These are phyloP conservation scores for Anguilla anguilla DNA, from an alignment of 2,797 vertebrate species.

Conservation along the genomic window DNA sequence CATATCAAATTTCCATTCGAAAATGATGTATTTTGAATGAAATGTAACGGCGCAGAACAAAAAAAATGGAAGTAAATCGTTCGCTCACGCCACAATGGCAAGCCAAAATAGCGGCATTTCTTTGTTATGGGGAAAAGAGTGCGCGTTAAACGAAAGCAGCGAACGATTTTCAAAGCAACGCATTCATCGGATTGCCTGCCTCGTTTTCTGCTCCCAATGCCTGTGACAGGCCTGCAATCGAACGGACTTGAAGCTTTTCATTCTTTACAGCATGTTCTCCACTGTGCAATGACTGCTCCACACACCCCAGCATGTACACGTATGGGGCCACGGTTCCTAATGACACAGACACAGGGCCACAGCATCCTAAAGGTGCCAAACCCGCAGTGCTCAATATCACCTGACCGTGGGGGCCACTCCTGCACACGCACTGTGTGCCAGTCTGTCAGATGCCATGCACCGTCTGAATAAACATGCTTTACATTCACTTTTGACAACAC, in stretches of 20 bases:
- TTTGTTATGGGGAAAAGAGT: background rate
- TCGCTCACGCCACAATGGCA: too few species aligned
- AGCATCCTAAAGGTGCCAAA: too few species aligned
- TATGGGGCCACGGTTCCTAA: background rate
- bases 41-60: background rate
- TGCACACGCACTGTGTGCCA: background rate
- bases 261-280: background rate
- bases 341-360: background rate
- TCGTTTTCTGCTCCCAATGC: background rate
- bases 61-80: background rate
- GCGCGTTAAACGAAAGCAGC: background rate
- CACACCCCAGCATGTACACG: too few species aligned
- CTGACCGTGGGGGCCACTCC: too few species aligned
- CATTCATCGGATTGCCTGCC: background rate
- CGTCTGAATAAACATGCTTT: background rate
- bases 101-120: background rate
- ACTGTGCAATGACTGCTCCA: too few species aligned
- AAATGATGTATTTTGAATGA: background rate
- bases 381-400: too few species aligned
- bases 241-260: background rate
- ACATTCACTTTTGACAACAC: background rate
- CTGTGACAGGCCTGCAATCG: background rate
- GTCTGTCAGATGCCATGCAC: background rate
- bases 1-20: background rate
- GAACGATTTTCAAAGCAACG: background rate